Conservation (phyloP, 2,888 invertebrate species). For the Myathropa florea region DNA sequence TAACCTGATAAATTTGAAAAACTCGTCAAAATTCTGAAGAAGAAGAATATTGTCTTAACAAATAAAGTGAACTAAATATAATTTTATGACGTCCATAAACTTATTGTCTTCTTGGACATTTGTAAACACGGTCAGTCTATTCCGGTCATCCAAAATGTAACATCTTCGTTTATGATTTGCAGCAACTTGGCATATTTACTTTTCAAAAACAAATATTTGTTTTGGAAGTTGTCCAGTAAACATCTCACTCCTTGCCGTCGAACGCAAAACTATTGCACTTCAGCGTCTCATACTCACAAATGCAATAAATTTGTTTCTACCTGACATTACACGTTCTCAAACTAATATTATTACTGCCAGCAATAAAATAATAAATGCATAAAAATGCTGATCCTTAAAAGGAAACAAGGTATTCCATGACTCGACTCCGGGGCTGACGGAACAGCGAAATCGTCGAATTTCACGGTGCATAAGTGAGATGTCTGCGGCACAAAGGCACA, state of each 20-base stretch:
- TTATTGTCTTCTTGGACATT: neutral
- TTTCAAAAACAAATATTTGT: constrained; percentile 21
- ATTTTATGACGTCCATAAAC: neutral
- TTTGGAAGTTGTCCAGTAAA: neutral
- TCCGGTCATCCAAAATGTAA: constrained; percentile 21
- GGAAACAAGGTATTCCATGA: constrained; percentile 25
- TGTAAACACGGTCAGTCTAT: constrained; percentile 30
- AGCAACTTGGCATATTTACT: neutral
- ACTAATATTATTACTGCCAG: constrained; percentile 42
- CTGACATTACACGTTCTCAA: constrained; percentile 32
- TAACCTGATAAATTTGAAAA: neutral
- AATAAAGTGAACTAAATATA: neutral
- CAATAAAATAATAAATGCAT: constrained; percentile 67
- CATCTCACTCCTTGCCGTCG: neutral
- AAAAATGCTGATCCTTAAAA: constrained; percentile 55
- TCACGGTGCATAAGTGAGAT: constrained; percentile 66
- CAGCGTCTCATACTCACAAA: neutral
- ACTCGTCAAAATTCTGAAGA: neutral
- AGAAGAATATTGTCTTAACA: neutral
- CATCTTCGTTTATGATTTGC: neutral
- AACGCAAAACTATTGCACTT: neutral
- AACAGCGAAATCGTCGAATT: constrained; percentile 37
- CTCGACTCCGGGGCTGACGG: neutral
- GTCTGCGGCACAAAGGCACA: constrained; percentile 30
- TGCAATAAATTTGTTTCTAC: constrained; percentile 26